These are phyloP conservation scores for Hepsetus odoe DNA, from an alignment of 2,113 vertebrate species.

Conservation along the genomic window DNA sequence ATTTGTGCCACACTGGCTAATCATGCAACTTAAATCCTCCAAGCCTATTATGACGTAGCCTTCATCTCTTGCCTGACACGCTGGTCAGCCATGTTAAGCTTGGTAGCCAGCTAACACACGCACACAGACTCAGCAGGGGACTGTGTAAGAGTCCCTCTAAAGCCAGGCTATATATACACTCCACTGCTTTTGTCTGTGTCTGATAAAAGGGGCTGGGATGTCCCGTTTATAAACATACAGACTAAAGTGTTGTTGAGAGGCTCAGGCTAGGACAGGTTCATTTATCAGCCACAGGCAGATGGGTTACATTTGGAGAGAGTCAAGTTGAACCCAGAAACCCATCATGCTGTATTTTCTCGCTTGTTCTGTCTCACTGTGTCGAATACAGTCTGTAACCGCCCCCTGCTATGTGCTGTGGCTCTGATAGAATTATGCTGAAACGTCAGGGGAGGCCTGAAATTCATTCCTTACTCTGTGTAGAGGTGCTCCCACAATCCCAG, in stretches of 20 bases:
- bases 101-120: neutral
- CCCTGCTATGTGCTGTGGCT: neutral
- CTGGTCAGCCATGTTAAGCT: constrained; percentile 16
- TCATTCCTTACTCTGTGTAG: constrained; percentile 1
- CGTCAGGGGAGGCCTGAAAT: neutral
- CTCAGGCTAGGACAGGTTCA: neutral
- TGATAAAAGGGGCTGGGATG: neutral
- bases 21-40: constrained; percentile 62
- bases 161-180: neutral
- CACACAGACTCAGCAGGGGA: neutral
- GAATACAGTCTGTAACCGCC: neutral
- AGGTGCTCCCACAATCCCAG: neutral
- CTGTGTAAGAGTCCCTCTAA: neutral
- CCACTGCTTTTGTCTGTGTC: neutral
- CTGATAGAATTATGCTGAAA: constrained; percentile 5
- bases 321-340: neutral
- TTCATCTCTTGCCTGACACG: constrained; percentile 27
- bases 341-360: neutral
- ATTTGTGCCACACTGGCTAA: constrained; percentile 63
- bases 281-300: neutral
- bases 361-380: constrained; percentile 1
- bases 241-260: no score
- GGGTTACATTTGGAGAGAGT: neutral
- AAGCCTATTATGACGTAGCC: constrained; percentile 71
- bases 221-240: neutral